Percentiles rank a stretch among this genome's conserved stretches.
phyloP scores from a whole-genome alignment of 2,797 vertebrate species.

The Chiropotes sagulatus region DNA sequence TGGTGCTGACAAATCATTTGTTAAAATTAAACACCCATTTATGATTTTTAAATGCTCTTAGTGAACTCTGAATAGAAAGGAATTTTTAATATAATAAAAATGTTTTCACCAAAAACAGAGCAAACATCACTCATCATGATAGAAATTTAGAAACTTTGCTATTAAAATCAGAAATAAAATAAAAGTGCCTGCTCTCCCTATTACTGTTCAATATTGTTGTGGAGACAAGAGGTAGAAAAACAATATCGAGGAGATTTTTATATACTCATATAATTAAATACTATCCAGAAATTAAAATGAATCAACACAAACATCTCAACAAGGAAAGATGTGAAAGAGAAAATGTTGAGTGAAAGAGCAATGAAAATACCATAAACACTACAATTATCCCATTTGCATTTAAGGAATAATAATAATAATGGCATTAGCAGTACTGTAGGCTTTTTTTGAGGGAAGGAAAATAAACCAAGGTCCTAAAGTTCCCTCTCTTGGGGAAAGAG shows the following conservation, averaged over 20 bases:
- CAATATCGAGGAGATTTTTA: not conserved
- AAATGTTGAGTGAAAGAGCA: not conserved
- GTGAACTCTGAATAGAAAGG: not conserved
- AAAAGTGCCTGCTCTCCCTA: not conserved
- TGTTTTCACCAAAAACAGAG: not conserved
- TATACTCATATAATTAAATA: not conserved
- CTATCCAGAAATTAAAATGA: constrained; percentile 6
- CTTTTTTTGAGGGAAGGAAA: not conserved
- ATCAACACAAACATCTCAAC: not conserved
- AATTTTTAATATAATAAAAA: not conserved
- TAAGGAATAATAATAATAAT: not conserved
- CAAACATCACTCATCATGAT: not conserved
- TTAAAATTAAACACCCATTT: not conserved
- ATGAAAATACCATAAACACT: not conserved
- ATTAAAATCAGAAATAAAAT: constrained; percentile 40
- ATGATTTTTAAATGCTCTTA: not conserved
- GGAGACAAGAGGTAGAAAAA: not conserved
- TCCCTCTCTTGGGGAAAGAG: not conserved
- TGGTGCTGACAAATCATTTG: not conserved
- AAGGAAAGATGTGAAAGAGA: not conserved
- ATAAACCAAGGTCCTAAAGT: not conserved
- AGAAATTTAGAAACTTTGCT: constrained; percentile 18
- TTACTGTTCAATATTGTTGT: not conserved
- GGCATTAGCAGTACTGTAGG: not conserved
- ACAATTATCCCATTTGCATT: not conserved